A percentile compares a stretch with the other conserved stretches of the same genome.
Conservation (phyloP, 2,797 vertebrate genomes). For the Numenius phaeopus region DNA sequence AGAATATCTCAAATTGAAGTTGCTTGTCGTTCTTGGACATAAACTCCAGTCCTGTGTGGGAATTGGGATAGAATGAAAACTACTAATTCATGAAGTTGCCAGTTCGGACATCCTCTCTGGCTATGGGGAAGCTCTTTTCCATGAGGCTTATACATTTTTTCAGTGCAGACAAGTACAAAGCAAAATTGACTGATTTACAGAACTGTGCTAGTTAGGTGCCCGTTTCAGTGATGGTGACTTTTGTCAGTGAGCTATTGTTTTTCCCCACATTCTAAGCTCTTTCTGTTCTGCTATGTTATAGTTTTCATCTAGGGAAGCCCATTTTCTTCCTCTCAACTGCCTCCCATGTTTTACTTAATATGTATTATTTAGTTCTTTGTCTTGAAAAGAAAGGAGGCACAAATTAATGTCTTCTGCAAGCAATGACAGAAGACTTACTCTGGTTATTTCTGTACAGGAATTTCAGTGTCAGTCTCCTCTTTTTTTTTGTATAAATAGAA, state of each 20-base stretch:
- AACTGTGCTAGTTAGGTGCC: not conserved
- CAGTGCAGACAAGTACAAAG: not conserved
- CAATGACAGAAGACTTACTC: not conserved
- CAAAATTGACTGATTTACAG: not conserved
- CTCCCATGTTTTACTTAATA: not conserved
- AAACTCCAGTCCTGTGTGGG: not conserved
- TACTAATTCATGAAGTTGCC: not conserved
- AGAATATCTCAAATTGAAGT: not conserved
- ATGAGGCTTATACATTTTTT: rapidly evolving
- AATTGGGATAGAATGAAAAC: not conserved
- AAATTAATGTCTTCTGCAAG: not conserved
- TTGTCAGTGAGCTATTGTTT: rapidly evolving
- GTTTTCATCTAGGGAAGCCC: not conserved
- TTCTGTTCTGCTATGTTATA: not conserved
- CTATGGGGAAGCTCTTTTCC: not conserved
- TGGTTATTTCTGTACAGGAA: not conserved
- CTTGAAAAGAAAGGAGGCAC: not conserved
- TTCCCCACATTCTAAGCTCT: not conserved
- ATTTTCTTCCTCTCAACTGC: not conserved
- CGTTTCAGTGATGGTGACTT: not conserved
- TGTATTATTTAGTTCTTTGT: not conserved
- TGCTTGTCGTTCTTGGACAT: not conserved
- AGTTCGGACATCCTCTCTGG: not conserved
- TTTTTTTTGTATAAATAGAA: not conserved
- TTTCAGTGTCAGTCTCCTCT: not conserved